Conservation (phyloP, 2,113 vertebrate species). For the Nymphicus hollandicus region DNA sequence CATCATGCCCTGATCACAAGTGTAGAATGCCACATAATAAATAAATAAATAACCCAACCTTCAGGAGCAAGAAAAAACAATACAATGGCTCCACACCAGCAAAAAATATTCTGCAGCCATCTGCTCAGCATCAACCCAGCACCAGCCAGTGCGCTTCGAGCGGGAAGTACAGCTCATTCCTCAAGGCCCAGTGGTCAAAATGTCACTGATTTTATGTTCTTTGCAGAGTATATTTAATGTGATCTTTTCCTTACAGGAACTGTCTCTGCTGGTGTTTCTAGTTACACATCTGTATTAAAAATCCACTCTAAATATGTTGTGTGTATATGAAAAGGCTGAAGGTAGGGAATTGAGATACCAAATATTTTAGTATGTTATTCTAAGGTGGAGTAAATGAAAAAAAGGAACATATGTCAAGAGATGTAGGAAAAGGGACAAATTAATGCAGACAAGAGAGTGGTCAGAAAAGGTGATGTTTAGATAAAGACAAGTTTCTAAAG, state of each 20-base stretch:
- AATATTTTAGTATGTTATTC: background rate
- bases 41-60: background rate
- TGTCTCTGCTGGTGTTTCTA: background rate
- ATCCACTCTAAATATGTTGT: background rate
- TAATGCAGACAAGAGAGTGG: background rate
- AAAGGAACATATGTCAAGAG: background rate
- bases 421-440: background rate
- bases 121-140: conserved; percentile 43
- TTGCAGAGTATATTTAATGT: background rate
- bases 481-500: background rate
- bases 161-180: background rate
- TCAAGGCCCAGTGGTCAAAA: conserved; percentile 42
- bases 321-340: background rate
- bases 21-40: background rate
- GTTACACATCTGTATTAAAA: background rate
- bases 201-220: conserved; percentile 37
- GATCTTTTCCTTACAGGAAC: background rate
- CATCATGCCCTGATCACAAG: background rate
- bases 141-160: background rate
- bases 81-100: background rate
- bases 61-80: background rate
- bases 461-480: background rate
- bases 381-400: background rate
- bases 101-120: background rate
- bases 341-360: background rate